Evolutionary conservation across 2,797 vertebrate genomes (phyloP).

Genomic region (Saguinus oedipus): DNA sequence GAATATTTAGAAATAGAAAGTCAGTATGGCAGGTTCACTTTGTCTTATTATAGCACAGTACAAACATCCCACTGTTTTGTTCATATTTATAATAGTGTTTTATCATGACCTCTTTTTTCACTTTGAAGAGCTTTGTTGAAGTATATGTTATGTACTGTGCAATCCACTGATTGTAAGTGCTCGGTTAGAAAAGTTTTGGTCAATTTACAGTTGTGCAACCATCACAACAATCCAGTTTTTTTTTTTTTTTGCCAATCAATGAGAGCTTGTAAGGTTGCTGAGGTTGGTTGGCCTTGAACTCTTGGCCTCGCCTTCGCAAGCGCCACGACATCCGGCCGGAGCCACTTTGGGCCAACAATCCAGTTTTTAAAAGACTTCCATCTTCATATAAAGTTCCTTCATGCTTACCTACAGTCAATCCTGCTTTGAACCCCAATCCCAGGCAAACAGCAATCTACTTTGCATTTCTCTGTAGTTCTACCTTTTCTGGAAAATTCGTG

Average conservation of each 20-base stretch:
- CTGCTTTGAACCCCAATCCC: neutral
- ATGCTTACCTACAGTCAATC: neutral
- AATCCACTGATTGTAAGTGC: neutral
- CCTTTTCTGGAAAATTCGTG: neutral
- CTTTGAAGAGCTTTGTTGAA: neutral
- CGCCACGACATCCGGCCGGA: too few species aligned
- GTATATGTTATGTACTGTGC: neutral
- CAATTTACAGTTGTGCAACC: neutral
- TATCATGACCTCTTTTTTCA: neutral
- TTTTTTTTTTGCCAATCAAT: too few species aligned
- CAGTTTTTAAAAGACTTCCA: neutral
- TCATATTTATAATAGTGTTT: neutral
- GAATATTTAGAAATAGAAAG: conserved; percentile 54
- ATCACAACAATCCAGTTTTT: neutral
- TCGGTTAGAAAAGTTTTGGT: neutral
- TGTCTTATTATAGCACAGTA: neutral
- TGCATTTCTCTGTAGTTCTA: neutral
- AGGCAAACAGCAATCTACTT: neutral
- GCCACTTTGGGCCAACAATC: too few species aligned
- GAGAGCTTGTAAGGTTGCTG: too few species aligned
- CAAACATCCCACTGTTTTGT: neutral
- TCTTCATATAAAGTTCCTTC: neutral
- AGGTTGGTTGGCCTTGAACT: too few species aligned
- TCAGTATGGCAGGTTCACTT: neutral
- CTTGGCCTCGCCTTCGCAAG: too few species aligned